phyloP scores from a whole-genome alignment of 1,140 invertebrate species.

The Anthonomus grandis region DNA sequence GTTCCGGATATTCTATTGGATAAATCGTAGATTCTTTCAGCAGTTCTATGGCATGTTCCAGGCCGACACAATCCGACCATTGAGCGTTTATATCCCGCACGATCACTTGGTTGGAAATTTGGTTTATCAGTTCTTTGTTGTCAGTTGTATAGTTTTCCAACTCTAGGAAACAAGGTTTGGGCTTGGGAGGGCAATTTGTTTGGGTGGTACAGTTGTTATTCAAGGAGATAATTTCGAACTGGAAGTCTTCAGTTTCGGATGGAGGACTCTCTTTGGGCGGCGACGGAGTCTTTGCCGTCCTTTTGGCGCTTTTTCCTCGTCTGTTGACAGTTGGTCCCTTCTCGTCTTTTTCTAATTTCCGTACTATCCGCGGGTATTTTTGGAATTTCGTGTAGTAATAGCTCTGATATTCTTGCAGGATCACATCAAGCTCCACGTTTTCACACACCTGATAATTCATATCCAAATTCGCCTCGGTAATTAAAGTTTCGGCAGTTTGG shows the following conservation, averaged over 20 bases:
- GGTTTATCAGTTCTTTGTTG: conserved; percentile 7
- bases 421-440: conserved; percentile 83
- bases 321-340: background rate
- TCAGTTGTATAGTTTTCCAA: background rate
- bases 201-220: background rate
- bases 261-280: background rate
- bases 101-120: conserved; percentile 12
- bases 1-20: conserved; percentile 77
- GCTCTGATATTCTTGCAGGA: conserved; percentile 83
- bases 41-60: conserved; percentile 74
- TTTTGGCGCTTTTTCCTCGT: conserved; percentile 10
- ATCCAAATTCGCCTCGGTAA: conserved; percentile 66
- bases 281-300: background rate
- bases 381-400: conserved; percentile 84
- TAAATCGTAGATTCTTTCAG: conserved; percentile 89
- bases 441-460: conserved; percentile 76
- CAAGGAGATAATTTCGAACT: conserved; percentile 32
- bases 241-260: conserved; percentile 28
- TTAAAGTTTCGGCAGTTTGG: conserved; percentile 59
- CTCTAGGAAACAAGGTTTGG: background rate
- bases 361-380: conserved; percentile 77
- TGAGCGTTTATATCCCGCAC: conserved; percentile 48
- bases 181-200: background rate
- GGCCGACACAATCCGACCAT: conserved; percentile 73
- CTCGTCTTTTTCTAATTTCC: conserved; percentile 47